Percentiles rank a stretch among this genome's conserved stretches.
These are phyloP conservation scores for Pedionomus torquatus DNA, from an alignment of 2,113 vertebrate genomes.

Conservation along the genomic window DNA sequence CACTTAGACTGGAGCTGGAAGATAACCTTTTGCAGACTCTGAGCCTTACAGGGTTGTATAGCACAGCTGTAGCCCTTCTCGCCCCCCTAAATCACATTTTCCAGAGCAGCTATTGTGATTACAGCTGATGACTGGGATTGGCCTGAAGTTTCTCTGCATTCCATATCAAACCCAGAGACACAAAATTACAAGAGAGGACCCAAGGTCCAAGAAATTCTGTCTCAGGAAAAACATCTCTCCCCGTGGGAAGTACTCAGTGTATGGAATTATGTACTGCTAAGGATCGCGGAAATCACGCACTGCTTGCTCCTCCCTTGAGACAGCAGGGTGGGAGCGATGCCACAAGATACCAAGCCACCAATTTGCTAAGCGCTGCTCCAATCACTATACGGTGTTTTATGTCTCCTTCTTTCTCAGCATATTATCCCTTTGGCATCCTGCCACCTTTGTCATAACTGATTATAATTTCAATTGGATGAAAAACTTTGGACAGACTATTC, in stretches of 20 bases:
- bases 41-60: rapidly evolving
- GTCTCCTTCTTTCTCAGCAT: neutral
- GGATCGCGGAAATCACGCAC: rapidly evolving
- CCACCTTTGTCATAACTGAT: neutral
- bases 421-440: conserved; percentile 11
- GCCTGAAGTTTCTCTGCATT: neutral
- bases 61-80: neutral
- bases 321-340: rapidly evolving
- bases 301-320: neutral
- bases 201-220: neutral
- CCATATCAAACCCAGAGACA: neutral
- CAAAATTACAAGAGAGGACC: neutral
- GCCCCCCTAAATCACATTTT: neutral
- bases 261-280: neutral
- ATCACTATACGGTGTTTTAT: neutral
- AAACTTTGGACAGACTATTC: neutral
- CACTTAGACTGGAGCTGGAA: neutral
- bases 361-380: neutral
- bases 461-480: neutral
- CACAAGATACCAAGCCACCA: neutral
- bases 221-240: neutral
- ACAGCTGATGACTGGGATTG: rapidly evolving
- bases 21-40: neutral
- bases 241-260: rapidly evolving
- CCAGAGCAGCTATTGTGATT: neutral